Base-by-base conservation (phyloP, 2,797 vertebrate species). In the Melanotaenia maccullochi region DNA sequence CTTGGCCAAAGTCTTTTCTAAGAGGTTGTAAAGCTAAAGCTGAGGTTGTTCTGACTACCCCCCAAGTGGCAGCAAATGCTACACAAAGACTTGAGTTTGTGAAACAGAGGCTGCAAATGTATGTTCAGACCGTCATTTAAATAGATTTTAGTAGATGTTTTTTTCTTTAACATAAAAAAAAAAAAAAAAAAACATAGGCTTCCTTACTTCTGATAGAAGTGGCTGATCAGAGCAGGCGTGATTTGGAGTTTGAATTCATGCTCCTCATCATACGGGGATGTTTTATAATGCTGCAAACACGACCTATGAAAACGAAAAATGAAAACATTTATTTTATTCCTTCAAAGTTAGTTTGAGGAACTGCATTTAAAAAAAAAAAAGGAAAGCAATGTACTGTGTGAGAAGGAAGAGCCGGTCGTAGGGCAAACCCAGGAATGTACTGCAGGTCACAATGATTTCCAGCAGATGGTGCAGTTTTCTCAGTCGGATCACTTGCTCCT, bases 381-480 rank as follows among this genome's bases (percentile, higher is more conserved):
- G 18, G 1, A 0, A 22, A 49, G 28, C 3, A 1, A 78, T 88
- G 95, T 90, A 99, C 98, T 99, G 97, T 49, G 96, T 96, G 79
- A 99, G 93, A 69, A 94, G 93, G 86, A 98, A 97, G 75, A 98
- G 96, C 9, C 95, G 94, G 71, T 98, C 96, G 0, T 97, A 96
- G 47, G 96, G 95, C 85, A 97, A 92, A 70, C 91, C 95, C 78
- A 99, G 93, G 69, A 97, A 96, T 60, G 93, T 94, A 58, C 92
- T 93, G 89, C 96, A 97, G 87, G 92, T 97, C 87, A 95, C 90
- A 56, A 97, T 68, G 55, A 98, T 94, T 91, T 99, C 98, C 91
- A 99, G 93, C 89, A 99, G 93, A 24, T 99, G 98, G 92, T 99
- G 96, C 70, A 99, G 93, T 93, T 99, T 99, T 57, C 94, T 95